Evolutionary conservation across 1,140 invertebrate species (phyloP), one percentile per base, ranked within the genome.

Genomic region (Pseudomyrmex cubaensis): DNA sequence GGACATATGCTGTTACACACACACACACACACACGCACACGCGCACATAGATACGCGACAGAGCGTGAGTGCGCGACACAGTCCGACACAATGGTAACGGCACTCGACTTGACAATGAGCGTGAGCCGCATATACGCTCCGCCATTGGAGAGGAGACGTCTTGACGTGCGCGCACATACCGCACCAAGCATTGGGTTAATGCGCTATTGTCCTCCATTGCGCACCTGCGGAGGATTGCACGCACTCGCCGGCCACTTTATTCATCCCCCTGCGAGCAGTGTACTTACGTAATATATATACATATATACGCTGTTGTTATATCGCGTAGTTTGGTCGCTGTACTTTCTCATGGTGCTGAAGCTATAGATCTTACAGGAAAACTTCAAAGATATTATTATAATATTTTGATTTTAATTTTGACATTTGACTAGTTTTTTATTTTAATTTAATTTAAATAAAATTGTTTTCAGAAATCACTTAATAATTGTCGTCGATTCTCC

Each of bases 71-170:
- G 22, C 74, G 72, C 72, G 64, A 62, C 73, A 57, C 44, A 48
- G 66, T 10, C 56, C 70, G 87, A 59, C 66, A 89, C 88, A 89
- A 89, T 89, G 67, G 77, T 85, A 89, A 89, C 82, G 85, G 87
- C 82, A 82, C 82, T 74, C 69, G 85, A 80, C 87, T 82, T 86
- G 87, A 89, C 87, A 89, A 89, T 89, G 87, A 86, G 78, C 87
- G 77, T 64, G 61, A 82, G 87, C 35, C 67, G 57, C 82, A 86
- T 74, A 67, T 74, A 67, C 44, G 84, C 64, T 84, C 73, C 89
- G 82, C 85, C 85, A 89, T 89, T 87, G 82, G 88, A 72, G 50
- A 50, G 82, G 88, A 72, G 50, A 50, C 76, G 78, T 64, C 84
- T 85, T 84, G 87, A 86, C 80, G 70, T 74, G 78, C 48, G 20